Evolutionary conservation across 2,888 invertebrate genomes (phyloP), one percentile per base, ranked within the genome.

Genomic region (Aphodius granarius): DNA sequence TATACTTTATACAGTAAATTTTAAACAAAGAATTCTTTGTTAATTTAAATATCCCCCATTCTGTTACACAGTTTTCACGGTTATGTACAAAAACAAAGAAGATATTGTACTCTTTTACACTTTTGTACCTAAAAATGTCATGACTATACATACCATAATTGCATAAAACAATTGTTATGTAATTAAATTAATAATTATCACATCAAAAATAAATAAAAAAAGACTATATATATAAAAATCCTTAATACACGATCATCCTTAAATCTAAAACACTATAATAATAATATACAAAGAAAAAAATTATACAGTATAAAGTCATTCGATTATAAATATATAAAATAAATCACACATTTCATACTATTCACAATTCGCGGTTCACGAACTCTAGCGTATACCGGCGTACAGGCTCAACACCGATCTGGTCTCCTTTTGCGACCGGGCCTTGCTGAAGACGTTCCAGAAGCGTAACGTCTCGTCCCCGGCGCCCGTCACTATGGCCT

Each of bases 401-500:
- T 97, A 97, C 21, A 97, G 89, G 88, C 97, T 97, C 75, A 97
- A 90, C 73, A 97, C 96, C 78, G 97, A 97, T 87, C 97, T 95
- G 82, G 96, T 96, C 86, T 97, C 97, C 86, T 95, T 96, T 85
- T 96, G 96, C 76, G 97, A 97, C 63, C 97, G 92, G 16, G 97
- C 97, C 89, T 99, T 99, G 84, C 97, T 97, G 89, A 99, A 99
- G 0, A 99, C 98, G 89, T 98, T 98, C 99, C 98, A 99, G 87
- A 99, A 99, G 5, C 99, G 90, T 4, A 99, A 89, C 0, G 99
- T 99, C 86, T 99, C 99, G 87, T 99, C 99, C 0, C 99, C 99
- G 0, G 99, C 99, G 21, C 99, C 99, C 0, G 99, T 99, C 0
- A 99, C 99, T 79, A 99, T 99, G 2, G 98, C 97, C 86, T 99